Percentiles rank a stretch among this genome's conserved stretches.
phyloP scores from a whole-genome alignment of 2,113 vertebrate genomes.

The Cyprinodon tularosa region DNA sequence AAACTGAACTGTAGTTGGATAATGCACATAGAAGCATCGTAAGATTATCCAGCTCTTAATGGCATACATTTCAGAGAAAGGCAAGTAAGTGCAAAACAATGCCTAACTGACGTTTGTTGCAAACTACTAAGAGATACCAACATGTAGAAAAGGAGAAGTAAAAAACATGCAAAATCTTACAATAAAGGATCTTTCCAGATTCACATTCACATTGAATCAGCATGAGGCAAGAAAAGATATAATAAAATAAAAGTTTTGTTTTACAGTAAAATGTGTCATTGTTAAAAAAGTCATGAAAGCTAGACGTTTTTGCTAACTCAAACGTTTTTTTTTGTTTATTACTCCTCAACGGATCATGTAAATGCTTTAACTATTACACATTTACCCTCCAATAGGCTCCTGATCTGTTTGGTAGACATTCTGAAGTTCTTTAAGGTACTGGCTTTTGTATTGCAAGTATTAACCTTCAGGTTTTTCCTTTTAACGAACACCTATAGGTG shows the following conservation, averaged over 20 bases:
- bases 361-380: slow-evolving; percentile 56
- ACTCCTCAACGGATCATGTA: slow-evolving; percentile 47
- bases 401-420: slow-evolving; percentile 51
- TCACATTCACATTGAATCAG: slow-evolving; percentile 50
- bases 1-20: slow-evolving; percentile 9
- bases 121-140: slow-evolving; percentile 13
- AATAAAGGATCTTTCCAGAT: slow-evolving; percentile 38
- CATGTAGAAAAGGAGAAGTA: slow-evolving; percentile 52
- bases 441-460: slow-evolving; percentile 14
- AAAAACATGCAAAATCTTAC: slow-evolving; percentile 71
- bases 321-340: slow-evolving; percentile 10
- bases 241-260: slow-evolving; percentile 8
- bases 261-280: neutral
- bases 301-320: neutral
- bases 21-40: slow-evolving; percentile 10
- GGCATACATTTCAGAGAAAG: slow-evolving; percentile 10
- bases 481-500: slow-evolving; percentile 23
- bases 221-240: slow-evolving; percentile 50
- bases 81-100: slow-evolving; percentile 21
- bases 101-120: slow-evolving; percentile 10
- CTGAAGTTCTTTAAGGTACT: slow-evolving; percentile 20
- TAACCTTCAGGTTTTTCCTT: slow-evolving; percentile 20
- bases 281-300: neutral
- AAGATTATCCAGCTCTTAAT: slow-evolving; percentile 7
- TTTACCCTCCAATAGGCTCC: slow-evolving; percentile 21